phyloP scores from a whole-genome alignment of 2,888 invertebrate species.

The Euspilapteryx auroguttella region DNA sequence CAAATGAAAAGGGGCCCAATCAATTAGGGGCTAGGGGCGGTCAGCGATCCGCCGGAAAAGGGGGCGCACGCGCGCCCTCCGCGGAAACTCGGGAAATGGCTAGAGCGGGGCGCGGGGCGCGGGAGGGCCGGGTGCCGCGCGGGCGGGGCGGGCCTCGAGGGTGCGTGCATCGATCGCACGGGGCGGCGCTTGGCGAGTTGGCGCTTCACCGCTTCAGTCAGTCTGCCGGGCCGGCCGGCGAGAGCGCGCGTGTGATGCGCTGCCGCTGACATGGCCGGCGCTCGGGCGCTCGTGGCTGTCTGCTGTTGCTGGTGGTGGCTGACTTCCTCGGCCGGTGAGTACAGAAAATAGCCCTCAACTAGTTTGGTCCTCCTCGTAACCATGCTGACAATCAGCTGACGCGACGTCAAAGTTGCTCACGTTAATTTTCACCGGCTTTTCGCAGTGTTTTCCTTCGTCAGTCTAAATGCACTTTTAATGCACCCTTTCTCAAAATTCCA shows the following conservation, averaged over 20 bases:
- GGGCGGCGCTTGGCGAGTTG: conserved; percentile 15
- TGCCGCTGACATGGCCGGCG: conserved; percentile 58
- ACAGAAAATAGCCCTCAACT: conserved; percentile 13
- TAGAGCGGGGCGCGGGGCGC: conserved; percentile 23
- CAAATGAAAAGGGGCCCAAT: conserved; percentile 41
- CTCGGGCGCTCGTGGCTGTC: conserved; percentile 59
- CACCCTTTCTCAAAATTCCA: too few relatives aligned
- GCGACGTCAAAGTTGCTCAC: too few relatives aligned
- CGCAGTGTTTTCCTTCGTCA: too few relatives aligned
- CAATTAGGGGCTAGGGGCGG: conserved; percentile 59
- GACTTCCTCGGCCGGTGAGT: conserved; percentile 56
- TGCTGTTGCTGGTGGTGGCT: conserved; percentile 59
- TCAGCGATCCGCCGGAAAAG: conserved; percentile 55
- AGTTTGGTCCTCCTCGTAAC: too few relatives aligned
- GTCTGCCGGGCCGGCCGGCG: conserved; percentile 61
- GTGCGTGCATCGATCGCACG: conserved; percentile 34
- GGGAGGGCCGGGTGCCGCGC: conserved; percentile 15
- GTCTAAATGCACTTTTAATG: too few relatives aligned
- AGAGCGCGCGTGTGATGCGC: conserved; percentile 59
- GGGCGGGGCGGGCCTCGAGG: conserved; percentile 17
- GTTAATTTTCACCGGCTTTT: too few relatives aligned
- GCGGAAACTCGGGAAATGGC: conserved; percentile 53
- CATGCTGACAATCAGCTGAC: too few relatives aligned
- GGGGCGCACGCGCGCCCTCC: conserved; percentile 64
- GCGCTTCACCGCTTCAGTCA: conserved; percentile 16